Conservation (phyloP, 2,888 invertebrate genomes). For the Parnassius mnemosyne region DNA sequence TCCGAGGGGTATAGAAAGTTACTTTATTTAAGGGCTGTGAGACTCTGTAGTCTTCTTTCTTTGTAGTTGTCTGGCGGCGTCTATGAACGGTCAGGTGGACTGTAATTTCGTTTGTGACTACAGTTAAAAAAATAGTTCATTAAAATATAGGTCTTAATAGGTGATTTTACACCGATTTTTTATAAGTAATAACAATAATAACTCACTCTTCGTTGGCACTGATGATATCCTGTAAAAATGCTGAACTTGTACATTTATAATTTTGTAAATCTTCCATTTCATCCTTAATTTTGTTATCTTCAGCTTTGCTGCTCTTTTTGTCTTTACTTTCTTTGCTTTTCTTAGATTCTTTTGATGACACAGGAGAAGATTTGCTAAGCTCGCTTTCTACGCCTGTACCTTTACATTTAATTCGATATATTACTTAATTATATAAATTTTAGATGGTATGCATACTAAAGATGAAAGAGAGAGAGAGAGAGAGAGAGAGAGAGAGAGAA, state of each 20-base stretch:
- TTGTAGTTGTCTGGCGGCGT: no score
- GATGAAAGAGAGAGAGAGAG: no score
- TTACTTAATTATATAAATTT: no score
- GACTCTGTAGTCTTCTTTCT: no score
- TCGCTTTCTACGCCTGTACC: slow-evolving; percentile 87
- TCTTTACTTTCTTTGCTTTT: slow-evolving; percentile 87
- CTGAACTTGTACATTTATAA: slow-evolving; percentile 85
- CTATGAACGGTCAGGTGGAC: no score
- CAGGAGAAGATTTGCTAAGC: slow-evolving; percentile 88
- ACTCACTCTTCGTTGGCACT: slow-evolving; percentile 86
- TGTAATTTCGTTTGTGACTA: slow-evolving; percentile 10
- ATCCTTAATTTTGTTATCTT: slow-evolving; percentile 79
- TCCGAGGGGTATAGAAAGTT: no score
- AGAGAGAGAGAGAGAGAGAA: no score
- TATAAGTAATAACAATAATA: not conserved
- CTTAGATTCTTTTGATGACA: slow-evolving; percentile 89
- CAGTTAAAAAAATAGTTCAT: no score
- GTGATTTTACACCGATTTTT: no score
- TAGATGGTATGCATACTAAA: no score
- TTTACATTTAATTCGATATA: slow-evolving; percentile 29
- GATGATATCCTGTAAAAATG: slow-evolving; percentile 86
- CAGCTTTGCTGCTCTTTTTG: slow-evolving; percentile 75
- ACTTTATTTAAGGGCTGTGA: no score
- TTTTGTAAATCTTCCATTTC: slow-evolving; percentile 83
- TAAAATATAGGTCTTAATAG: no score